A percentile compares a stretch with the other conserved stretches of the same genome.
Evolutionary conservation across 2,888 invertebrate species (phyloP).

Genomic region (Ophraella communa): DNA sequence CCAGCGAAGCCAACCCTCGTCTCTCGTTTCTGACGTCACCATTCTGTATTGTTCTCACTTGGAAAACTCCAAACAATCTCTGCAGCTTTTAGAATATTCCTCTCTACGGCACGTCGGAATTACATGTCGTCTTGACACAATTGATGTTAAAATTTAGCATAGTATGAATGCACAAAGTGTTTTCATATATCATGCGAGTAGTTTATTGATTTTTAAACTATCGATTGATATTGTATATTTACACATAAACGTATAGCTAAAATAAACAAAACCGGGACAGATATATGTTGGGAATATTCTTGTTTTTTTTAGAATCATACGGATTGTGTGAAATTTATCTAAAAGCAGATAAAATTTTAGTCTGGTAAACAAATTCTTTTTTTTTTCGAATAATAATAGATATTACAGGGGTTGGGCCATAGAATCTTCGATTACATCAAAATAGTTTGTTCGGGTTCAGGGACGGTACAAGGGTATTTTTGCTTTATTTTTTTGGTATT

Average conservation of each 20-base stretch:
- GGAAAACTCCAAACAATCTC: slow-evolving; percentile 22
- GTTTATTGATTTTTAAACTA: background rate
- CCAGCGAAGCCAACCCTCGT: slow-evolving; percentile 37
- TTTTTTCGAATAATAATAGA: too few species aligned
- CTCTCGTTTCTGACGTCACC: slow-evolving; percentile 46
- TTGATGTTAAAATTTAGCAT: slow-evolving; percentile 14
- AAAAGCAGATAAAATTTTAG: too few species aligned
- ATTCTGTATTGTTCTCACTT: slow-evolving; percentile 38
- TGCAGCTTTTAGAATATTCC: slow-evolving; percentile 10
- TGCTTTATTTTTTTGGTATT: too few species aligned
- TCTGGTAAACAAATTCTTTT: too few species aligned
- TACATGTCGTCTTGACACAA: slow-evolving; percentile 10
- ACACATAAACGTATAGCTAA: background rate
- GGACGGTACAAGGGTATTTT: too few species aligned
- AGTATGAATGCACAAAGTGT: background rate
- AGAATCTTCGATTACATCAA: too few species aligned
- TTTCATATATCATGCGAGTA: background rate
- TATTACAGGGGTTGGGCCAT: too few species aligned
- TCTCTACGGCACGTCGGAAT: slow-evolving; percentile 8
- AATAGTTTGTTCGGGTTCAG: too few species aligned
- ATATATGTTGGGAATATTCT: background rate
- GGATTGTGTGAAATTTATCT: too few species aligned
- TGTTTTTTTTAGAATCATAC: too few species aligned
- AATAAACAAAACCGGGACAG: too few species aligned
- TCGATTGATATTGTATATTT: background rate